phyloP scores from a whole-genome alignment of 2,113 vertebrate species.

The Gymnorhina tibicen region DNA sequence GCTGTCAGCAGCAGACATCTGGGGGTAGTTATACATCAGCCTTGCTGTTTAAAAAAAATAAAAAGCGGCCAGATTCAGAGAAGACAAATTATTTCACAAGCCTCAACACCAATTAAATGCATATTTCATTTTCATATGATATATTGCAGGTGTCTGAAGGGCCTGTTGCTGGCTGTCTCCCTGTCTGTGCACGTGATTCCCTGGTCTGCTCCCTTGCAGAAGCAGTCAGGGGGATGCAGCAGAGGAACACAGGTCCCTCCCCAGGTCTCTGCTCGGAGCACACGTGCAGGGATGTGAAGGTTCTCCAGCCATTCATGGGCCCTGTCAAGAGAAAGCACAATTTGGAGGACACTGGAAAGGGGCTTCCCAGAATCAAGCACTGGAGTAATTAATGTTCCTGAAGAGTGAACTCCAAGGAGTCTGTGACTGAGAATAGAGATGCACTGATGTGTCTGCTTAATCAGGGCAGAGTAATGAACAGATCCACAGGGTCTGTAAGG shows the following conservation, averaged over 20 bases:
- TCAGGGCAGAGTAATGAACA: not conserved
- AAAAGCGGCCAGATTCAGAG: not conserved
- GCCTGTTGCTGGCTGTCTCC: not conserved
- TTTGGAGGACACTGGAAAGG: not conserved
- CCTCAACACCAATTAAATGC: not conserved
- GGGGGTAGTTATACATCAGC: not conserved
- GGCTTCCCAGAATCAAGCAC: not conserved
- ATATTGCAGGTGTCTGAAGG: not conserved
- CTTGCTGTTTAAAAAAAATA: not conserved
- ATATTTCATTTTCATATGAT: not conserved
- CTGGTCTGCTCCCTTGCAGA: not conserved
- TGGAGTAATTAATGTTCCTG: not conserved
- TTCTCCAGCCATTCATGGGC: not conserved
- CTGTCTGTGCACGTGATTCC: not conserved
- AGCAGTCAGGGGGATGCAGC: not conserved
- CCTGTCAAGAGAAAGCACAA: accelerated
- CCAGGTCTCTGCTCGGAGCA: not conserved
- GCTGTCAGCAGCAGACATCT: not conserved
- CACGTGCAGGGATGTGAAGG: accelerated
- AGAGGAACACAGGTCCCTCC: not conserved
- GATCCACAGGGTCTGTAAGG: not conserved
- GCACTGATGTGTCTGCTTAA: not conserved
- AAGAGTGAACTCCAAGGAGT: not conserved
- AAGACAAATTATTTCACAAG: not conserved
- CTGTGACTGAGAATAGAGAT: not conserved